A percentile compares a stretch with the other conserved stretches of the same genome.
Conservation (phyloP, 2,113 vertebrate species). For the Polypterus bichir region DNA sequence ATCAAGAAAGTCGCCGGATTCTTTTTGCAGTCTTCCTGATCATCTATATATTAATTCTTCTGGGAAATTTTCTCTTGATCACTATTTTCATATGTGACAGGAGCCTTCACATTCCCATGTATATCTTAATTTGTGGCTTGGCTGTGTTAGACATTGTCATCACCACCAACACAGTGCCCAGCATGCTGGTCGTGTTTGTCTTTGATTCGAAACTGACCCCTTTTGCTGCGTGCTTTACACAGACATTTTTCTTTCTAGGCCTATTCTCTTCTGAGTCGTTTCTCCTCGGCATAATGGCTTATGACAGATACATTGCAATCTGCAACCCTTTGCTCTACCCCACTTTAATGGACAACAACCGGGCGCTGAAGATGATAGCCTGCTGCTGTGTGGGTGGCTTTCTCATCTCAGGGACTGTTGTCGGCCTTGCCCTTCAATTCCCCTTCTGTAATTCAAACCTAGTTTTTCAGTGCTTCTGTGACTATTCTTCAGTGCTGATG, state of each 20-base stretch:
- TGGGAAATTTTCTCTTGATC: neutral
- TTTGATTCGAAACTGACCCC: slow-evolving; percentile 23
- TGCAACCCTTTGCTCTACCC: slow-evolving; percentile 28
- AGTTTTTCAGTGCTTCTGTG: neutral
- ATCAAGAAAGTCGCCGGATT: neutral
- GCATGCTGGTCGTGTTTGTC: slow-evolving; percentile 28
- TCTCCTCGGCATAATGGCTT: slow-evolving; percentile 33
- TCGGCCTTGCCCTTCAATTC: slow-evolving; percentile 26
- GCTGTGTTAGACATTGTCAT: neutral
- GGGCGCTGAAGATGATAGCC: slow-evolving; percentile 21
- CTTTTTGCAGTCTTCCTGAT: neutral
- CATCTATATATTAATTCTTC: neutral
- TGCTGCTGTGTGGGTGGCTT: slow-evolving; percentile 28
- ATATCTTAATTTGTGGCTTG: neutral
- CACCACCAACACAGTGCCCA: slow-evolving; percentile 24
- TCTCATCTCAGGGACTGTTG: slow-evolving; percentile 25
- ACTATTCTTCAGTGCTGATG: neutral
- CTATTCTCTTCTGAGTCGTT: slow-evolving; percentile 27
- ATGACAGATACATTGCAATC: slow-evolving; percentile 33
- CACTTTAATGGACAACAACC: slow-evolving; percentile 24
- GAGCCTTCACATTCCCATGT: neutral
- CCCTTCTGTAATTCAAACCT: slow-evolving; percentile 1
- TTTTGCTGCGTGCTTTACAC: slow-evolving; percentile 25
- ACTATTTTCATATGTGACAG: neutral
- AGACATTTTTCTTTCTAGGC: slow-evolving; percentile 37